Evolutionary conservation across 2,888 invertebrate species (phyloP), one percentile per base, ranked within the genome.

Genomic region (Nymphalis c-album): DNA sequence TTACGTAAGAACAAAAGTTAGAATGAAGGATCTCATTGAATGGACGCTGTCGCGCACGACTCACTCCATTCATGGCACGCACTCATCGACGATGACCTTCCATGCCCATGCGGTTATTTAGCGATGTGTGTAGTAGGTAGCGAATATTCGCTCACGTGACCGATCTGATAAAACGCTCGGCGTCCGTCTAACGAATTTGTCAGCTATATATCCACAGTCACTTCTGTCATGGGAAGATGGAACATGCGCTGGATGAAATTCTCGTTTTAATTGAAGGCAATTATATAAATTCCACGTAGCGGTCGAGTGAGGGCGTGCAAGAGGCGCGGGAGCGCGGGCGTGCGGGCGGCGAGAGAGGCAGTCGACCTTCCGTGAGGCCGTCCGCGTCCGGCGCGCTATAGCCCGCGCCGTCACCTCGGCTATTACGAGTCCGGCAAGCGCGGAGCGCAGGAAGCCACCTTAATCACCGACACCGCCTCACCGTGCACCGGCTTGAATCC

Each of bases 331-430:
- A 73, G 77, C 61, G 75, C 76, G 75, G 77, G 80, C 73, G 75
- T 68, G 74, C 75, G 72, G 73, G 73, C 51, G 71, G 74, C 71
- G 71, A 73, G 76, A 73, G 73, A 58, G 73, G 74, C 88, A 78
- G 90, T 86, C 90, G 91, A 91, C 91, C 91, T 91, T 91, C 91
- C 87, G 79, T 87, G 90, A 90, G 91, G 91, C 90, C 91, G 88
- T 77, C 80, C 83, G 80, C 80, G 77, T 75, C 75, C 77, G 77
- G 74, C 75, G 20, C 58, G 46, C 60, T 26, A 7, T 26, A 22
- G 65, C 35, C 64, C 64, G 59, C 65, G 47, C 60, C 64, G 62
- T 67, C 70, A 61, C 35, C 17, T 50, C 61, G 59, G 61, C 63
- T 60, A 63, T 64, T 59, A 70, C 68, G 61, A 40, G 63, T 59